A percentile compares a stretch with the other conserved stretches of the same genome.
Evolutionary conservation across 2,888 invertebrate genomes (phyloP).

Genomic region (Glyphotaelius pellucidus): DNA sequence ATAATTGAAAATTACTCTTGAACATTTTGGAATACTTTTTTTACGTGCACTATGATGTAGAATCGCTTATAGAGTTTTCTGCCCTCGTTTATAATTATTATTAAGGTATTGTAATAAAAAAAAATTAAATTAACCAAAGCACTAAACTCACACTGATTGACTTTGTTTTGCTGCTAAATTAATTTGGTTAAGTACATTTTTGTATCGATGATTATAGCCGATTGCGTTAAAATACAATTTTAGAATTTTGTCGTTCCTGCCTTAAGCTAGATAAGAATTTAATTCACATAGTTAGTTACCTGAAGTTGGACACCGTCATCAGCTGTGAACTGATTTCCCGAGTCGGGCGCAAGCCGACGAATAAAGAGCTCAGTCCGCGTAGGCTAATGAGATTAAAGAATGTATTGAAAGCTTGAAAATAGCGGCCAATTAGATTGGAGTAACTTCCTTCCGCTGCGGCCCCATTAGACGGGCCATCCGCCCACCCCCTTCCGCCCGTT

Average conservation of each 20-base stretch:
- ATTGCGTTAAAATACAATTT: background rate
- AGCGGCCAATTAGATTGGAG: slow-evolving; percentile 19
- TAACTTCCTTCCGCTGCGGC: slow-evolving; percentile 16
- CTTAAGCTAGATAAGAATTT: background rate
- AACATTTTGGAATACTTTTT: too few species aligned
- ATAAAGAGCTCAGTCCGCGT: background rate
- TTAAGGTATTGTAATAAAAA: too few species aligned
- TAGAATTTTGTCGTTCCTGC: background rate
- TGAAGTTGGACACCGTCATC: background rate
- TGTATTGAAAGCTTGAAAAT: slow-evolving; percentile 24
- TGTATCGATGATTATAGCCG: too few species aligned
- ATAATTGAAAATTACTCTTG: too few species aligned
- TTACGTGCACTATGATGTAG: too few species aligned
- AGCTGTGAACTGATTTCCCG: background rate
- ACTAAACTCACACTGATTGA: too few species aligned
- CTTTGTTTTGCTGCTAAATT: too few species aligned
- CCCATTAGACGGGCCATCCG: slow-evolving; percentile 8
- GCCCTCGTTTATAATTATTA: too few species aligned
- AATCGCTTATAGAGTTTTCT: too few species aligned
- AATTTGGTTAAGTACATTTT: too few species aligned
- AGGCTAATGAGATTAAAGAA: slow-evolving; percentile 32
- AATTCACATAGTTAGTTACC: background rate
- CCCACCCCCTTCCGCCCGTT: background rate
- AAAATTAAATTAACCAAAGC: too few species aligned
- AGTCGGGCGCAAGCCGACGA: background rate